Evolutionary conservation across 2,888 invertebrate genomes (phyloP).

Genomic region (Dryomyza anilis): DNA sequence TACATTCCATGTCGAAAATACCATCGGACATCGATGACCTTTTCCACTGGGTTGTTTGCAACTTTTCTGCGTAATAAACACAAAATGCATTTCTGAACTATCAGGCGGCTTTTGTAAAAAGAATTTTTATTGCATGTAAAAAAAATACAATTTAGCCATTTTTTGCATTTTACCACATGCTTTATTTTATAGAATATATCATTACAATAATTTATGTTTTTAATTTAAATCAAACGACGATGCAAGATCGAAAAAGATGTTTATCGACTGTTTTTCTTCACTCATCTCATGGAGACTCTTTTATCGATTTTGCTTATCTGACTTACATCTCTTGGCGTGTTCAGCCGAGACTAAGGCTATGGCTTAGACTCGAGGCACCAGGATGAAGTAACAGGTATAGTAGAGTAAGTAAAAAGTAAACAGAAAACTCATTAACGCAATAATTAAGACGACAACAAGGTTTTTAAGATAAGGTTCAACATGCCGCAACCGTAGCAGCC

Average conservation of each 20-base stretch:
- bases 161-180: neutral
- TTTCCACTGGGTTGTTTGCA: no score
- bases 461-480: conserved; percentile 41
- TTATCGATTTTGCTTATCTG: conserved; percentile 26
- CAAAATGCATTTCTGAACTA: neutral
- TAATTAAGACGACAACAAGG: conserved; percentile 49
- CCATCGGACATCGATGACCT: no score
- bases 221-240: conserved; percentile 22
- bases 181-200: conserved; percentile 4
- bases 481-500: neutral
- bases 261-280: conserved; percentile 11
- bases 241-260: conserved; percentile 11
- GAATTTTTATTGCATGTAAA: neutral
- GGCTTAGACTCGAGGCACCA: neutral
- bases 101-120: neutral
- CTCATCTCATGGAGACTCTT: neutral
- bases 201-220: conserved; percentile 25
- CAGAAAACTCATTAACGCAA: conserved; percentile 48
- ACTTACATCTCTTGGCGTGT: conserved; percentile 24
- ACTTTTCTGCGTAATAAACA: no score
- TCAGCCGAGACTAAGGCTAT: neutral
- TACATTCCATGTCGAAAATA: no score
- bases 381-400: neutral
- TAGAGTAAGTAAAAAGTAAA: conserved; percentile 21
- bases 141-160: neutral